These are phyloP conservation scores for Larimichthys polyactis DNA, from an alignment of 2,113 vertebrate species.

Conservation along the genomic window DNA sequence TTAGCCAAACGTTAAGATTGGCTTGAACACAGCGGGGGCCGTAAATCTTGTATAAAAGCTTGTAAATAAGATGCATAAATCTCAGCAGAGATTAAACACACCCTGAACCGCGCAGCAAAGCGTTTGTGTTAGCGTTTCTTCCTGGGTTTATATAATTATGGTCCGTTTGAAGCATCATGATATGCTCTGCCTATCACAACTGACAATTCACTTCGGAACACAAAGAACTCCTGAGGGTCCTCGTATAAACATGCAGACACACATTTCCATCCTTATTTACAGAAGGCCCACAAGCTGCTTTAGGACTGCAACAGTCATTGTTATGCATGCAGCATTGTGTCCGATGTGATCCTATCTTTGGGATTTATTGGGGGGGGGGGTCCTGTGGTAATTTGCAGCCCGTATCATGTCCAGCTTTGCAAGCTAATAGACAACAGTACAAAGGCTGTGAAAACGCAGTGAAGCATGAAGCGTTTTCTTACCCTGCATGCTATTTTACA, in stretches of 20 bases:
- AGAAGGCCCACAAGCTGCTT: constrained; percentile 20
- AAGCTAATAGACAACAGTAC: constrained; percentile 23
- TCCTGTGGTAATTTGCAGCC: constrained; percentile 33
- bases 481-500: neutral
- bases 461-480: neutral
- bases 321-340: constrained; percentile 41
- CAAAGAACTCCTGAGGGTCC: constrained; percentile 16
- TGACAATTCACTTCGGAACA: constrained; percentile 16
- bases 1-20: constrained; percentile 65
- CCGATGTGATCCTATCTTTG: constrained; percentile 29
- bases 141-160: constrained; percentile 50
- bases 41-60: constrained; percentile 61
- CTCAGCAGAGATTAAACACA: constrained; percentile 66
- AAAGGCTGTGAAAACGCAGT: neutral
- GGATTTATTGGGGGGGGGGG: constrained; percentile 30
- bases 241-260: constrained; percentile 35
- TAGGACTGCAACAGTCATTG: constrained; percentile 28
- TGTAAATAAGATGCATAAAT: constrained; percentile 65
- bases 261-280: constrained; percentile 15
- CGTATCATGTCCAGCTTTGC: constrained; percentile 22
- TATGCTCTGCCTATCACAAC: constrained; percentile 34
- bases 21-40: constrained; percentile 31
- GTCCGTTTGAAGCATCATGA: constrained; percentile 46
- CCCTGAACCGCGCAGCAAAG: constrained; percentile 45
- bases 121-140: constrained; percentile 47